Conservation (phyloP, 2,888 invertebrate species). For the Pachydiplax longipennis region DNA sequence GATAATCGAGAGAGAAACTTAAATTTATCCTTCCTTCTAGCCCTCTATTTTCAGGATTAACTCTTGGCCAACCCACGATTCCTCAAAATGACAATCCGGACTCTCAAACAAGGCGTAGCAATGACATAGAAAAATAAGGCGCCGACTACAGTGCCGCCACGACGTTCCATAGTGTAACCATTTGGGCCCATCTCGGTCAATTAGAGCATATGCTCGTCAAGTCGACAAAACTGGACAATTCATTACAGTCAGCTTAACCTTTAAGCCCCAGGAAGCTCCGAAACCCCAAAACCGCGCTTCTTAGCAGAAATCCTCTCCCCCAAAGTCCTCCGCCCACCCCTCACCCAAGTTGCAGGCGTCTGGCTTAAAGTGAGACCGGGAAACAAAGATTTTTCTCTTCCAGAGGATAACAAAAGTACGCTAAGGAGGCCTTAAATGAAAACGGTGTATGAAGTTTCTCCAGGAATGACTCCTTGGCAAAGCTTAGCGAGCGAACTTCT, state of each 20-base stretch:
- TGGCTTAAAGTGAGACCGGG: not conserved
- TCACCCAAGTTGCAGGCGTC: too few relatives aligned
- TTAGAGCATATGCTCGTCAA: not conserved
- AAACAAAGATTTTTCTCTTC: not conserved
- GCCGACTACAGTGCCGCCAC: too few relatives aligned
- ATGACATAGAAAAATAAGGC: too few relatives aligned
- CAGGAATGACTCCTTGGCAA: not conserved
- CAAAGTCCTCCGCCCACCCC: not conserved
- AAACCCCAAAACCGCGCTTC: constrained; percentile 17
- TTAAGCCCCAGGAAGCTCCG: constrained; percentile 15
- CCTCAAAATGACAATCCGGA: too few relatives aligned
- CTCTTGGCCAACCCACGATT: too few relatives aligned
- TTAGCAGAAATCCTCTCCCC: not conserved
- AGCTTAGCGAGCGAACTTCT: not conserved
- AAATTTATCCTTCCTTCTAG: too few relatives aligned
- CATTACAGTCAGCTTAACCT: constrained; percentile 14
- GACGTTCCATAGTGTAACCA: not conserved
- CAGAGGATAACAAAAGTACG: not conserved
- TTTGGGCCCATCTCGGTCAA: not conserved
- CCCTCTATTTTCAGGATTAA: too few relatives aligned
- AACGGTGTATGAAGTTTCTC: not conserved
- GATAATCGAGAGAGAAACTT: too few relatives aligned
- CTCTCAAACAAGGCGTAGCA: too few relatives aligned
- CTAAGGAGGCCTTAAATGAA: not conserved
- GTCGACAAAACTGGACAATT: constrained; percentile 5